Conservation (phyloP, 2,797 vertebrate species). For the Lepilemur ruficaudatus region DNA sequence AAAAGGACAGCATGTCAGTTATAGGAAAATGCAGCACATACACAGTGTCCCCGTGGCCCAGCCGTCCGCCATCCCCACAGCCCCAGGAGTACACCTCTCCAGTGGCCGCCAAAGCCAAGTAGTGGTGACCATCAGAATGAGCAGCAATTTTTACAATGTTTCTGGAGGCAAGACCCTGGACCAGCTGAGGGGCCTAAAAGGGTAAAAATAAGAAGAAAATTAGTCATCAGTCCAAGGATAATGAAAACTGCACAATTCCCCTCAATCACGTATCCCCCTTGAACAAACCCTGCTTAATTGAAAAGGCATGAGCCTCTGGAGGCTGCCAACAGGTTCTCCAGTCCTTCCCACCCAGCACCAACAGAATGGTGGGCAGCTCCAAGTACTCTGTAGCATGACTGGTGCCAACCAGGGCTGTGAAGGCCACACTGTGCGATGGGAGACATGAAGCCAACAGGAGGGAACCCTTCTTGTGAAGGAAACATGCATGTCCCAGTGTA, state of each 20-base stretch:
- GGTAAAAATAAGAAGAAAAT: conserved; percentile 13
- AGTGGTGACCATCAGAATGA: conserved; percentile 98
- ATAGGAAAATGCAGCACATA: conserved; percentile 80
- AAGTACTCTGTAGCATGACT: accelerated
- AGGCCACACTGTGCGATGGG: neutral
- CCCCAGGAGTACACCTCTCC: conserved; percentile 99
- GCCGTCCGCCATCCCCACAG: conserved; percentile 96
- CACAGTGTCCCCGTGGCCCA: conserved; percentile 98
- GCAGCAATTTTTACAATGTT: conserved; percentile 97
- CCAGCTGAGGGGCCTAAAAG: conserved; percentile 92
- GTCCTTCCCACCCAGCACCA: neutral
- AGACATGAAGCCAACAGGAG: neutral
- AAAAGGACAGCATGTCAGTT: neutral
- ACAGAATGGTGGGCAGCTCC: neutral
- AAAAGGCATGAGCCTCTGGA: neutral
- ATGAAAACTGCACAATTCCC: neutral
- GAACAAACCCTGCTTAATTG: neutral
- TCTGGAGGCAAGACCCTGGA: conserved; percentile 93
- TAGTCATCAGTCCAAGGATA: neutral
- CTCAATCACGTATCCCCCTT: no score
- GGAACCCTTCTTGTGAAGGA: neutral
- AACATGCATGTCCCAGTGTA: neutral
- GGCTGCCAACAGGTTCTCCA: neutral
- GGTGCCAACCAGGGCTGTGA: no score
- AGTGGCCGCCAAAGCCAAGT: conserved; percentile 93